These are phyloP conservation scores for Hypomecis punctinalis DNA, from an alignment of 2,888 invertebrate species.

Conservation along the genomic window DNA sequence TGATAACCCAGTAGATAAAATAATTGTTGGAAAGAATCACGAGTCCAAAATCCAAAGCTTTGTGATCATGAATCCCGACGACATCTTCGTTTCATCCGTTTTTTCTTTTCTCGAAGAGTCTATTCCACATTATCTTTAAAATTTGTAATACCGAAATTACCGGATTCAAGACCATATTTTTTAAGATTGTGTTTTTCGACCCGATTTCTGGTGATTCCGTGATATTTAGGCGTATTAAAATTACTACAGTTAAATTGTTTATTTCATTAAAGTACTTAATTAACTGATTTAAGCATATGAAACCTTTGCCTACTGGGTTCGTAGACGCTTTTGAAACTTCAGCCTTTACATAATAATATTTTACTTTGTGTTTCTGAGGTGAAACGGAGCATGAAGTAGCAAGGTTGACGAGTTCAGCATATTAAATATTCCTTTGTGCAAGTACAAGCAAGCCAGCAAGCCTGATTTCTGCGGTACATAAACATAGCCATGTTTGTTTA, in stretches of 20 bases:
- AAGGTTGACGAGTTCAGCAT: constrained; percentile 60
- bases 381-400: constrained; percentile 58
- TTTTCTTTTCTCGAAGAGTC: not conserved
- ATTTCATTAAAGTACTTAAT: no score
- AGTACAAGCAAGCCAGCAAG: constrained; percentile 26
- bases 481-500: constrained; percentile 42
- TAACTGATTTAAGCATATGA: not conserved
- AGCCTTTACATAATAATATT: constrained; percentile 17
- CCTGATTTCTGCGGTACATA: constrained; percentile 13
- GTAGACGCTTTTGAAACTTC: not conserved
- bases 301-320: no score
- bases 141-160: no score
- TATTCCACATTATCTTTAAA: no score
- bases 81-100: not conserved
- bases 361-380: constrained; percentile 45
- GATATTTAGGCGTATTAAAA: no score
- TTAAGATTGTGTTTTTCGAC: no score
- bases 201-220: no score
- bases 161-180: no score
- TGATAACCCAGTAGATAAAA: constrained; percentile 24
- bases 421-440: constrained; percentile 55
- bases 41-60: constrained; percentile 23
- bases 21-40: constrained; percentile 21
- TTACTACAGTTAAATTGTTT: no score
- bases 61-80: constrained; percentile 9